Percentiles rank a stretch among this genome's conserved stretches.
phyloP scores from a whole-genome alignment of 2,797 vertebrate genomes.

The Ciconia nigra region DNA sequence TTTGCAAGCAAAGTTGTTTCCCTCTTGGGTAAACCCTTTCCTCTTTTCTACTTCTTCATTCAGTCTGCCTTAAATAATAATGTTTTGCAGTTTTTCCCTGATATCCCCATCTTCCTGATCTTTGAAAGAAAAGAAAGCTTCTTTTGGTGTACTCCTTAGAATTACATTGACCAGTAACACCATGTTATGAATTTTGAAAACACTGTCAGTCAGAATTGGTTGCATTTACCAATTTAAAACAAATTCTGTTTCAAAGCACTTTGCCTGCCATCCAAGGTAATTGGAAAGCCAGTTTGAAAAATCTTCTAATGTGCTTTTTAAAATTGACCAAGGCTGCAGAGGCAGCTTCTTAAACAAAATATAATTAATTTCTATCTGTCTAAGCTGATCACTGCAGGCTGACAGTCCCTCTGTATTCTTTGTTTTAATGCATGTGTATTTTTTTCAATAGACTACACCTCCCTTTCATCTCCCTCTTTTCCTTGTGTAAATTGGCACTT shows the following conservation, averaged over 20 bases:
- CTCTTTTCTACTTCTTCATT: not conserved
- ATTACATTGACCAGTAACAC: slow-evolving; percentile 47
- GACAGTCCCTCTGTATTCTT: slow-evolving; percentile 68
- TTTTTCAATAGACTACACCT: slow-evolving; percentile 51
- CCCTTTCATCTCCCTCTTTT: slow-evolving; percentile 68
- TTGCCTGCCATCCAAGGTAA: slow-evolving; percentile 70
- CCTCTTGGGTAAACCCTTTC: not conserved
- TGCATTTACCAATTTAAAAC: slow-evolving; percentile 71
- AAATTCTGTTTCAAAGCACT: slow-evolving; percentile 71
- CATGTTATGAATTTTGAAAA: slow-evolving; percentile 68
- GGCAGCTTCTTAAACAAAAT: slow-evolving; percentile 73
- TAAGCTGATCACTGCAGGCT: slow-evolving; percentile 63
- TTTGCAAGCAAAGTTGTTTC: slow-evolving; percentile 34
- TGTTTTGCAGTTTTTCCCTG: not conserved
- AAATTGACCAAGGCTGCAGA: slow-evolving; percentile 73
- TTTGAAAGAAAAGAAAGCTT: slow-evolving; percentile 27
- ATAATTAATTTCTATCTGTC: slow-evolving; percentile 80
- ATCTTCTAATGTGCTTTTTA: slow-evolving; percentile 70
- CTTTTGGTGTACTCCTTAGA: slow-evolving; percentile 41
- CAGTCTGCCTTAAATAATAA: not conserved
- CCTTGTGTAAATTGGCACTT: slow-evolving; percentile 70
- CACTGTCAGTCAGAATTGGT: slow-evolving; percentile 61
- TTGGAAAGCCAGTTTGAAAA: slow-evolving; percentile 76
- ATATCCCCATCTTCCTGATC: not conserved
- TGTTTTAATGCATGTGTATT: slow-evolving; percentile 59